A percentile compares a stretch with the other conserved stretches of the same genome.
phyloP scores from a whole-genome alignment of 2,888 invertebrate species.

The Pterostichus madidus region DNA sequence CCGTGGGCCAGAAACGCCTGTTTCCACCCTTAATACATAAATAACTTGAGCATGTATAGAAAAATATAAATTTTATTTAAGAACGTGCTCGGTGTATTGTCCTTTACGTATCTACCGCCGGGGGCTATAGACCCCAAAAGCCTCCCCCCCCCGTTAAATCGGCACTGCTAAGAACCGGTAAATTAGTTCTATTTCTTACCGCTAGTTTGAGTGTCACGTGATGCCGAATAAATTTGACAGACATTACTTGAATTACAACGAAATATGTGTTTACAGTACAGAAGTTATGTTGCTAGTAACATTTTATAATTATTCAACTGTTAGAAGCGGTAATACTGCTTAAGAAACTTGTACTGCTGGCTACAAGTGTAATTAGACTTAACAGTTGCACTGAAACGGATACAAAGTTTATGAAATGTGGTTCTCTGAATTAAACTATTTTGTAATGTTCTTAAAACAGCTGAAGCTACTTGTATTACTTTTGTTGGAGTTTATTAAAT shows the following conservation, averaged over 20 bases:
- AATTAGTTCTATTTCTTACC: no score
- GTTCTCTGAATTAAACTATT: neutral
- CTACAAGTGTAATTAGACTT: constrained; percentile 32
- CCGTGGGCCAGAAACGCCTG: no score
- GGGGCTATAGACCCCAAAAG: no score
- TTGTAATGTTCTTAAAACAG: constrained; percentile 6
- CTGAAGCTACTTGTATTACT: neutral
- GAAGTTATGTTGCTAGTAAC: constrained; percentile 33
- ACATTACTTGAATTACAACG: neutral
- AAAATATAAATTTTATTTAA: no score
- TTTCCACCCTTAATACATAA: no score
- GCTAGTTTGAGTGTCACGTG: no score
- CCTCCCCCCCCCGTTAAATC: no score
- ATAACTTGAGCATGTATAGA: no score
- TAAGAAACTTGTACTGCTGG: constrained; percentile 1
- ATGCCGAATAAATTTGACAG: neutral
- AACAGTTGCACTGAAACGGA: neutral
- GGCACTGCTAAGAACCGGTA: no score
- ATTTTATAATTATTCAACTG: constrained; percentile 17
- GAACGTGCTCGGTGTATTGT: no score
- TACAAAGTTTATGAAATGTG: constrained; percentile 28
- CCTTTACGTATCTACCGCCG: no score
- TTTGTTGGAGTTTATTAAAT: neutral
- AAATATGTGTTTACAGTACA: constrained; percentile 20
- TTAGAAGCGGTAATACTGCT: constrained; percentile 5